Evolutionary conservation across 2,113 vertebrate genomes (phyloP).

Genomic region (Atractosteus spatula): DNA sequence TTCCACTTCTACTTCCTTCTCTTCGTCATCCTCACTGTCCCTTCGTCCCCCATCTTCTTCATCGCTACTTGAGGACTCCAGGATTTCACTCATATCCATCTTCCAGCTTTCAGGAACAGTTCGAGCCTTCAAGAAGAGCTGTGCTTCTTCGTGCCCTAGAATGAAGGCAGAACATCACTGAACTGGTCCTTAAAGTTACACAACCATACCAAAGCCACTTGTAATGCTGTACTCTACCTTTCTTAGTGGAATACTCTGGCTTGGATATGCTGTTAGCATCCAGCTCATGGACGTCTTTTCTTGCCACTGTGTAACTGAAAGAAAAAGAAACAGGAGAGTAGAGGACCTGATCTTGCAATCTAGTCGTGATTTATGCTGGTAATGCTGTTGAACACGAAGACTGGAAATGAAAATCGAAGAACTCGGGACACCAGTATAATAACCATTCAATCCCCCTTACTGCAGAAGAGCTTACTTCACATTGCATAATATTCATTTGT

Average conservation of each 20-base stretch:
- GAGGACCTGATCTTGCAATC: too few species aligned
- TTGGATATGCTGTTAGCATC: slow-evolving; percentile 66
- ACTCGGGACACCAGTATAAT: too few species aligned
- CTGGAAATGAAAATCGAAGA: too few species aligned
- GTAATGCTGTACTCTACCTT: slow-evolving; percentile 66
- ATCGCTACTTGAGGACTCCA: slow-evolving; percentile 93
- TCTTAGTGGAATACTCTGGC: slow-evolving; percentile 69
- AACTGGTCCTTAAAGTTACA: background rate
- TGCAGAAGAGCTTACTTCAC: too few species aligned
- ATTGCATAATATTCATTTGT: too few species aligned
- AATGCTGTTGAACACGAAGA: too few species aligned
- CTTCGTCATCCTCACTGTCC: slow-evolving; percentile 73
- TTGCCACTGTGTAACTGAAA: slow-evolving; percentile 78
- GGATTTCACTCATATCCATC: slow-evolving; percentile 95
- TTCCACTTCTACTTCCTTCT: slow-evolving; percentile 69
- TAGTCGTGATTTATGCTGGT: too few species aligned
- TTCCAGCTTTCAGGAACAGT: slow-evolving; percentile 86
- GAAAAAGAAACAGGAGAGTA: slow-evolving; percentile 27
- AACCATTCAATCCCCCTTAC: too few species aligned
- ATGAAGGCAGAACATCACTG: slow-evolving; percentile 28
- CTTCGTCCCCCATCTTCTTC: slow-evolving; percentile 78
- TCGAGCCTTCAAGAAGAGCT: slow-evolving; percentile 66
- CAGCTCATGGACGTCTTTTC: slow-evolving; percentile 80
- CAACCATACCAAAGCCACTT: background rate
- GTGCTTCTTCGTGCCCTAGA: slow-evolving; percentile 79